Evolutionary conservation across 1,140 invertebrate species (phyloP), one percentile per base, ranked within the genome.

Genomic region (Acyrthosiphon pisum): DNA sequence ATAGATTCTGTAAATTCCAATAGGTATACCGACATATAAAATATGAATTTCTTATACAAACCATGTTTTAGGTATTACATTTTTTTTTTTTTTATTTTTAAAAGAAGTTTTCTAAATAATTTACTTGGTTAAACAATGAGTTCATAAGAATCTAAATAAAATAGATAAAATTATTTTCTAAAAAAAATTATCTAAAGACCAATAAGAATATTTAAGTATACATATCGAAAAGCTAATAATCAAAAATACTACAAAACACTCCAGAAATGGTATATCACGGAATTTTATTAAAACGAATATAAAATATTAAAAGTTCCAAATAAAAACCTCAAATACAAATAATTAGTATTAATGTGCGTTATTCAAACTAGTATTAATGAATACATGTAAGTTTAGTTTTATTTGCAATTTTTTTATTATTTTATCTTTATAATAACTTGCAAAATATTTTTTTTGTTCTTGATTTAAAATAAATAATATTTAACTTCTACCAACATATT

Each of bases 11-110:
- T 90, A 90, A 60, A 90, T 90, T 68, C 23, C 26, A 90, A 90
- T 60, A 60, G 35, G 8, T 60, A 50, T 30, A 53, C 35, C 2
- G 88, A 89, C 20, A 56, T 90, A 68, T 90, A 90, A 44, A 90
- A 89, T 89, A 56, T 35, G 48, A 90, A 68, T 90, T 76, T 76
- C 46, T 90, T 90, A 44, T 90, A 90, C 53, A 90, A 60, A 68
- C 30, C 41, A n/a, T 68, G 3, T 37, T 89, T 41, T 56, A 89
- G 22, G 3, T 37, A 37, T 41, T 89, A 22, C 0, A 56, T 56
- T 53, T 56, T 89, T 37, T 56, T 53, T 56, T 68, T 30, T 68
- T 14, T 68, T 60, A 23, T 37, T 56, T 89, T 53, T 41, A 56
- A 89, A 89, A 35, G 87, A 89, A 89, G n/a, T 53, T 4, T 37